Conservation (phyloP, 2,888 invertebrate species). For the Muschampia plurimacula region DNA sequence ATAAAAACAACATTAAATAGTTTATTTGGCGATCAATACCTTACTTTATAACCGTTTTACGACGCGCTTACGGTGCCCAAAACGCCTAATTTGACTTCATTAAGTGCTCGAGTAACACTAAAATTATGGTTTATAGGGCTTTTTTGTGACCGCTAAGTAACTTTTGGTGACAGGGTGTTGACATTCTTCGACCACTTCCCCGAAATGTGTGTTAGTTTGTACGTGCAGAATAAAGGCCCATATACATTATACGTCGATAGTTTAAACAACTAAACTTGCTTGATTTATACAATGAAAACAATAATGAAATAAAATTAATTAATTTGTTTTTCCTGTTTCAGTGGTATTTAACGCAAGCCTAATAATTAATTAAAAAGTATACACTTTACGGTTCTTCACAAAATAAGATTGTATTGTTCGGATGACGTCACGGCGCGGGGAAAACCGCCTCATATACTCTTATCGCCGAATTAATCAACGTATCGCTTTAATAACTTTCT, state of each 20-base stretch:
- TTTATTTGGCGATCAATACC: conserved; percentile 79
- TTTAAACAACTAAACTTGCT: neutral
- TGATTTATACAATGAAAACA: neutral
- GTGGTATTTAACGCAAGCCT: neutral
- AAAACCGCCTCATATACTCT: conserved; percentile 38
- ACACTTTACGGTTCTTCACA: conserved; percentile 6
- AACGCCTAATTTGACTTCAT: conserved; percentile 80
- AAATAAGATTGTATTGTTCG: conserved; percentile 3
- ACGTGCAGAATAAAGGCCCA: neutral
- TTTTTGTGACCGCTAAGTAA: conserved; percentile 26
- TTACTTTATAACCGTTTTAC: conserved; percentile 78
- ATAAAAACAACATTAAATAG: conserved; percentile 84
- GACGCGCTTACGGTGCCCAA: conserved; percentile 73
- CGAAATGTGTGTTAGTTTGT: neutral
- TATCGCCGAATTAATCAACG: conserved; percentile 36
- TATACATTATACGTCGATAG: neutral
- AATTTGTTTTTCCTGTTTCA: neutral
- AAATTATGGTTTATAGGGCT: conserved; percentile 71
- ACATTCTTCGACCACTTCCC: neutral
- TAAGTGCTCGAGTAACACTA: conserved; percentile 76
- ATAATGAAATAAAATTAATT: neutral
- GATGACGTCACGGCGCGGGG: conserved; percentile 36
- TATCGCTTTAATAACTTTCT: conserved; percentile 40
- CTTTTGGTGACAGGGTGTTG: conserved; percentile 14
- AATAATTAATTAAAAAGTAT: neutral